Conservation (phyloP, 2,113 vertebrate genomes). For the Etheostoma cragini region DNA sequence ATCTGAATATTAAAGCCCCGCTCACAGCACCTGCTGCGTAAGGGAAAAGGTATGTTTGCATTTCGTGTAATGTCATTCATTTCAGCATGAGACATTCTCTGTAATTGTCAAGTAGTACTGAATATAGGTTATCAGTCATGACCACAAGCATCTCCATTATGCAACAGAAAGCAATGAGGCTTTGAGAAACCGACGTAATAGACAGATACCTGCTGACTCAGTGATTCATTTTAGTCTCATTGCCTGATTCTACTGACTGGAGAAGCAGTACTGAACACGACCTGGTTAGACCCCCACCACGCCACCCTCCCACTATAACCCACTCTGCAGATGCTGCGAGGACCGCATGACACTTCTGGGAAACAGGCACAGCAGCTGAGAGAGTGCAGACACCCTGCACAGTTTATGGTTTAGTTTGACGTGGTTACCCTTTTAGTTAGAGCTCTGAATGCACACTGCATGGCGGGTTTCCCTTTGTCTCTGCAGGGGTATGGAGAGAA, state of each 20-base stretch:
- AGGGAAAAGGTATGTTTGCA: neutral
- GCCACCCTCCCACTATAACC: slow-evolving; percentile 43
- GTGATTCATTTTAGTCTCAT: slow-evolving; percentile 31
- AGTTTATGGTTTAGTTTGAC: slow-evolving; percentile 62
- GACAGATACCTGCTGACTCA: slow-evolving; percentile 51
- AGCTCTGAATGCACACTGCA: slow-evolving; percentile 3
- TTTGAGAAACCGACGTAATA: slow-evolving; percentile 17
- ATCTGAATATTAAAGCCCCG: neutral
- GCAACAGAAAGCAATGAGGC: slow-evolving; percentile 4
- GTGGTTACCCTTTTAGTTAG: slow-evolving; percentile 34
- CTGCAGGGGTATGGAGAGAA: slow-evolving; percentile 28
- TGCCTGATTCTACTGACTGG: slow-evolving; percentile 26
- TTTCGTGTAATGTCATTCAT: neutral
- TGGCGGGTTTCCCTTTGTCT: slow-evolving; percentile 49
- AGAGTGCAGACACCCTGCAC: slow-evolving; percentile 27
- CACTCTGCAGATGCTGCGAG: slow-evolving; percentile 1
- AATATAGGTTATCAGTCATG: slow-evolving; percentile 39
- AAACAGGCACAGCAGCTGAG: slow-evolving; percentile 58
- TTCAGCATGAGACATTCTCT: slow-evolving; percentile 7
- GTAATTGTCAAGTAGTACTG: neutral
- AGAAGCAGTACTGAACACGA: slow-evolving; percentile 8
- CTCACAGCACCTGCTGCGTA: neutral
- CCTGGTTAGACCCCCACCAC: slow-evolving; percentile 72
- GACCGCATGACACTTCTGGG: slow-evolving; percentile 64
- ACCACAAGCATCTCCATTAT: slow-evolving; percentile 57